Conservation (phyloP, 2,888 invertebrate genomes). For the Limnephilus rhombicus region DNA sequence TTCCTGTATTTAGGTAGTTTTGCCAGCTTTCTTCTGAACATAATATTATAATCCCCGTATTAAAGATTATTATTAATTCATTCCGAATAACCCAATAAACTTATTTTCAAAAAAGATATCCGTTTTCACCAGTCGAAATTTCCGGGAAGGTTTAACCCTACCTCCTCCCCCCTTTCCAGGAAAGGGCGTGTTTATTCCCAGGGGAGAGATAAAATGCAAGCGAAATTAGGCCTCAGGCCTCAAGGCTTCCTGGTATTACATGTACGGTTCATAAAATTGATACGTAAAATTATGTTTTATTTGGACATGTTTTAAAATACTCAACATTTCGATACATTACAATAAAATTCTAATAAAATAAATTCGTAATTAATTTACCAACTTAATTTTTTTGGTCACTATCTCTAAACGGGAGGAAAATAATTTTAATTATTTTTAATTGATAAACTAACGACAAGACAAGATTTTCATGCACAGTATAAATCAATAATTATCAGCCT, state of each 20-base stretch:
- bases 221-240: conserved; percentile 44
- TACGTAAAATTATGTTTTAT: not conserved
- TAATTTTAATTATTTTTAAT: too few relatives aligned
- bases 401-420: too few relatives aligned
- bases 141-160: not conserved
- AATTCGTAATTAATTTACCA: not conserved
- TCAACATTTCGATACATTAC: not conserved
- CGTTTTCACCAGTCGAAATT: not conserved
- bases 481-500: too few relatives aligned
- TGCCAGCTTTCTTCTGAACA: not conserved
- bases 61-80: not conserved
- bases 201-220: conserved; percentile 29
- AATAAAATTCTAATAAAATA: not conserved
- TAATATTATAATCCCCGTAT: not conserved
- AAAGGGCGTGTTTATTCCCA: conserved; percentile 2
- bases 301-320: not conserved
- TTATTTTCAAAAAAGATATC: not conserved
- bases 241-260: conserved; percentile 29
- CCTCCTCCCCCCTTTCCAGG: not conserved
- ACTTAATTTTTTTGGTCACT: too few relatives aligned
- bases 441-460: too few relatives aligned
- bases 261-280: conserved; percentile 12
- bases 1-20: not conserved
- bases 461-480: too few relatives aligned
- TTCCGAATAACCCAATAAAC: not conserved